A percentile compares a stretch with the other conserved stretches of the same genome.
Evolutionary conservation across 2,113 vertebrate genomes (phyloP).

Genomic region (Catagonus wagneri): DNA sequence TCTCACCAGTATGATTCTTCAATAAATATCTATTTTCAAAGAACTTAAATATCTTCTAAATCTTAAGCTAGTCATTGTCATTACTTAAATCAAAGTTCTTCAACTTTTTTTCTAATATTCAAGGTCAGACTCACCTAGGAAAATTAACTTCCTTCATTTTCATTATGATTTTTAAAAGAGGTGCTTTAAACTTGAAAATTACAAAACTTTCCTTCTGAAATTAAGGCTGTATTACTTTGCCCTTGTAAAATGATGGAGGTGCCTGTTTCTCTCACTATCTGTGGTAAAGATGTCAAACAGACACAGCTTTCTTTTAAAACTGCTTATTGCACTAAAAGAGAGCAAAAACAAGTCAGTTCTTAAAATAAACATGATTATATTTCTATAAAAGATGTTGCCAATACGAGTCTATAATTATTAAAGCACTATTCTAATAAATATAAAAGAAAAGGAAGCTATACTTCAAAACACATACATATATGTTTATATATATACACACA

Average conservation of each 20-base stretch:
- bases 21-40: slow-evolving; percentile 82
- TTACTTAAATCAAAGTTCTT: slow-evolving; percentile 83
- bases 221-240: slow-evolving; percentile 88
- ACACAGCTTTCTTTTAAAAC: slow-evolving; percentile 88
- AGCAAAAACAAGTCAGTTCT: slow-evolving; percentile 89
- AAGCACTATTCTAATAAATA: slow-evolving; percentile 92
- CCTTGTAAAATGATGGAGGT: slow-evolving; percentile 85
- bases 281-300: slow-evolving; percentile 84
- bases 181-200: slow-evolving; percentile 81
- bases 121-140: slow-evolving; percentile 78
- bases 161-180: slow-evolving; percentile 83
- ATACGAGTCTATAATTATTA: slow-evolving; percentile 86
- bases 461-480: slow-evolving; percentile 85
- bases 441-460: slow-evolving; percentile 88
- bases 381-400: slow-evolving; percentile 88
- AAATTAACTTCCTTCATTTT: slow-evolving; percentile 70
- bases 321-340: slow-evolving; percentile 97
- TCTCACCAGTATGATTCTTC: slow-evolving; percentile 74
- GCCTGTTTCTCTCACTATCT: slow-evolving; percentile 80
- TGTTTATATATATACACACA: slow-evolving; percentile 80
- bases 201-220: slow-evolving; percentile 89
- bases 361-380: slow-evolving; percentile 88
- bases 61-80: slow-evolving; percentile 76
- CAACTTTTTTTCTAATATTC: slow-evolving; percentile 74
- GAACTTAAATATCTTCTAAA: slow-evolving; percentile 73